phyloP scores from a whole-genome alignment of 64 coral and sea anemone genomes.

The Montipora cactus region DNA sequence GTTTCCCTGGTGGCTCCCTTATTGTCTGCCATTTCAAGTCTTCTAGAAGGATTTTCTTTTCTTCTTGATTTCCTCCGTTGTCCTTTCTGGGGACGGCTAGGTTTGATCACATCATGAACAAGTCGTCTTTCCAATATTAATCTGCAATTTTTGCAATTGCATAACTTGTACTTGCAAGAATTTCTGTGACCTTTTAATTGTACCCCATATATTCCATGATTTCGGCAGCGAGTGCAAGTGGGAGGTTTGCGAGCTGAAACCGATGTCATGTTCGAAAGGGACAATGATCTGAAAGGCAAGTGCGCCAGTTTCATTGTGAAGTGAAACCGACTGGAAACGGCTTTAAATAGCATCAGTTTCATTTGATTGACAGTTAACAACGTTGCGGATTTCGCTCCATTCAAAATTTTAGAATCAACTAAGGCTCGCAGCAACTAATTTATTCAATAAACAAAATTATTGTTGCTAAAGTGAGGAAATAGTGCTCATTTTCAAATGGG shows the following conservation, averaged over 20 bases:
- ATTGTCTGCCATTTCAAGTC: neutral
- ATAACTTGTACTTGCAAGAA: neutral
- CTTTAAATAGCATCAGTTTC: neutral
- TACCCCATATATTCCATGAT: constrained; percentile 27
- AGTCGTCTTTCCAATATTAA: constrained; percentile 19
- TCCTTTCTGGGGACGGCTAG: neutral
- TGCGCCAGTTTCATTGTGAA: neutral
- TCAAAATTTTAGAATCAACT: neutral
- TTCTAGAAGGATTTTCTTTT: neutral
- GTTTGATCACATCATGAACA: neutral
- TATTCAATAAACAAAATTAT: neutral
- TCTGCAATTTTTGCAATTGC: constrained; percentile 10
- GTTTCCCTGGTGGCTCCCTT: neutral
- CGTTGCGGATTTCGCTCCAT: neutral
- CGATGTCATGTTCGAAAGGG: neutral
- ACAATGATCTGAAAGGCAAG: neutral
- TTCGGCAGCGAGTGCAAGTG: constrained; percentile 22
- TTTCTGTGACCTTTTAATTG: constrained; percentile 36
- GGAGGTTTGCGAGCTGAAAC: neutral
- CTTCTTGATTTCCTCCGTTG: neutral
- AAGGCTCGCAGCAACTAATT: neutral
- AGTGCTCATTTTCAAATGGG: neutral
- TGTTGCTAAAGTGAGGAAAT: neutral
- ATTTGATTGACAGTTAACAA: neutral
- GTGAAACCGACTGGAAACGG: neutral